These are phyloP conservation scores for Callimico goeldii DNA, from an alignment of 2,797 vertebrate genomes.

Conservation along the genomic window DNA sequence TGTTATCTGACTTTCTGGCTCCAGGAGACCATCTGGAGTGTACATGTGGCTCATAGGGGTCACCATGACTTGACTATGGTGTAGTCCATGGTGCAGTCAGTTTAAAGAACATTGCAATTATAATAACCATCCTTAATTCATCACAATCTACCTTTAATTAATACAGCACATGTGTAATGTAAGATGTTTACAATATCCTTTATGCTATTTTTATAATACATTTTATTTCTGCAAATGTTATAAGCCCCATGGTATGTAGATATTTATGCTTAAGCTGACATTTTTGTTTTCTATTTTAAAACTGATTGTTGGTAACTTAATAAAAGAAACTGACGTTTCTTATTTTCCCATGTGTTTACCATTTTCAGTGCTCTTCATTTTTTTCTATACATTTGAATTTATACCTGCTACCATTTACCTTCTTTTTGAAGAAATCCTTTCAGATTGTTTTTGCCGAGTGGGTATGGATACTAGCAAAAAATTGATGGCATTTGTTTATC, in stretches of 20 bases:
- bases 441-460: background rate
- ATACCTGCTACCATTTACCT: background rate
- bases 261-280: background rate
- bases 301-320: background rate
- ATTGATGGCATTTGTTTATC: background rate
- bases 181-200: background rate
- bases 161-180: background rate
- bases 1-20: too few relatives aligned
- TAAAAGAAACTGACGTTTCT: background rate
- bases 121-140: background rate
- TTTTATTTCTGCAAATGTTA: background rate
- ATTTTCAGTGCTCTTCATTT: background rate
- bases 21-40: too few relatives aligned
- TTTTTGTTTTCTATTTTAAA: background rate
- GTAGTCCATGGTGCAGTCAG: too few relatives aligned
- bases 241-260: background rate
- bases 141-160: background rate
- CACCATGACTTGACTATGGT: too few relatives aligned
- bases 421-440: background rate
- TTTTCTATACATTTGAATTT: background rate
- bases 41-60: too few relatives aligned
- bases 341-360: background rate
- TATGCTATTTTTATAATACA: background rate
- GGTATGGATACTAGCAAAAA: background rate
- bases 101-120: background rate